phyloP scores from a whole-genome alignment of 1,140 invertebrate species.

The Melanaphis sacchari region DNA sequence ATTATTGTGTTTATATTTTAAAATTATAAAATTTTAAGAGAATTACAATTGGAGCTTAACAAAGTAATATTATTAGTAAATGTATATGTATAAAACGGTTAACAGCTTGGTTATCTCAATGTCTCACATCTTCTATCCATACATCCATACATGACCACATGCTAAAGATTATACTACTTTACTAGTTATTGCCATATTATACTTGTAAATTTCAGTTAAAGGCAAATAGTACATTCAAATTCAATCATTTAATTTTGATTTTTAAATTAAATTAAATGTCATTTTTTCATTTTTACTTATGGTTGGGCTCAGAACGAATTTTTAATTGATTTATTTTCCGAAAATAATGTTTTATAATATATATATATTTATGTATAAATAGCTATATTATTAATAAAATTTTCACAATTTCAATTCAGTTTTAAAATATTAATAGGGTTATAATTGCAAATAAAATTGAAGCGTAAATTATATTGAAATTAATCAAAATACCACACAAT shows the following conservation, averaged over 20 bases:
- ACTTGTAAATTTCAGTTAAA: background rate
- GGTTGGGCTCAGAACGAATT: background rate
- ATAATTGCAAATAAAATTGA: background rate
- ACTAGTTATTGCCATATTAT: background rate
- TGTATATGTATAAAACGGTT: background rate
- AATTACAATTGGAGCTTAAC: background rate
- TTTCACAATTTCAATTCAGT: background rate
- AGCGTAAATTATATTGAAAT: background rate
- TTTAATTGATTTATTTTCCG: background rate
- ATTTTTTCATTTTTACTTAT: background rate
- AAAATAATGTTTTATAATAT: background rate
- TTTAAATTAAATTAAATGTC: background rate
- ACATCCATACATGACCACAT: background rate
- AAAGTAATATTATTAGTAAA: background rate
- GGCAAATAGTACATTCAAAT: background rate
- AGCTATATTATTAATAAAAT: background rate
- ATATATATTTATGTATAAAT: background rate
- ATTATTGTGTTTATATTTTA: too few relatives aligned
- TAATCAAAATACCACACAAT: background rate
- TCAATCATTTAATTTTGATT: background rate
- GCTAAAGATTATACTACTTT: background rate
- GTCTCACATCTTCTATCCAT: background rate
- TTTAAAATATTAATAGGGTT: background rate
- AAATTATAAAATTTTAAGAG: background rate
- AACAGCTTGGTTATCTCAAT: too few relatives aligned